Conservation (phyloP, 1,140 invertebrate genomes). For the Grapholita molesta region DNA sequence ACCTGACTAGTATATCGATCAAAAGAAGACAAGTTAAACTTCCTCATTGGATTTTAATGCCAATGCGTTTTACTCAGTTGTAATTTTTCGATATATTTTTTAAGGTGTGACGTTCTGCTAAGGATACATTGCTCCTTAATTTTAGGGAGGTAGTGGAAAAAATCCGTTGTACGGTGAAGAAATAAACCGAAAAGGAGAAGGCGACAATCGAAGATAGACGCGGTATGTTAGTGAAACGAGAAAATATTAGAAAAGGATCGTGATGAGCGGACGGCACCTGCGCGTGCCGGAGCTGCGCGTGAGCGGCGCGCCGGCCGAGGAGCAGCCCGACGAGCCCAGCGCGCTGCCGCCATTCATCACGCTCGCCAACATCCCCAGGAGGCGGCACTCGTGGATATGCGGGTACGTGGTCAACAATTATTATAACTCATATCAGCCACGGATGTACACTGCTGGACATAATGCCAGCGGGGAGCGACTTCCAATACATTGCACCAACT, state of each 20-base stretch:
- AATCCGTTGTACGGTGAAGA: conserved; percentile 1
- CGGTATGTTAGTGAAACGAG: conserved; percentile 23
- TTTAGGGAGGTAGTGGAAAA: background rate
- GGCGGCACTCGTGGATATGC: conserved; percentile 70
- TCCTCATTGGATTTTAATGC: background rate
- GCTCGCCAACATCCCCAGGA: conserved; percentile 59
- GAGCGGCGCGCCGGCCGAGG: conserved; percentile 52
- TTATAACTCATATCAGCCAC: too few species aligned
- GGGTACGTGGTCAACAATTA: conserved; percentile 44
- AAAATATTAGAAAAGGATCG: conserved; percentile 25
- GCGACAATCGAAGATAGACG: background rate
- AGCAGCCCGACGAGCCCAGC: conserved; percentile 51
- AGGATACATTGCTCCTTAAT: background rate
- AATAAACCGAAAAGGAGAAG: background rate
- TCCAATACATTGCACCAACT: too few species aligned
- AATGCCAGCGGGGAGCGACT: too few species aligned
- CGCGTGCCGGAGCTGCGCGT: conserved; percentile 69
- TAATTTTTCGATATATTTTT: background rate
- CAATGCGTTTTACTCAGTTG: background rate
- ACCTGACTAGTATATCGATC: background rate
- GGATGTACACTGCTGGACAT: too few species aligned
- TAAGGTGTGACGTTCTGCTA: background rate
- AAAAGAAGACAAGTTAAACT: background rate
- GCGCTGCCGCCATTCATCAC: conserved; percentile 66
- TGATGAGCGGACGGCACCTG: conserved; percentile 62